Base-by-base conservation (phyloP, 2,888 invertebrate species). In the Temnothorax unifasciatus region DNA sequence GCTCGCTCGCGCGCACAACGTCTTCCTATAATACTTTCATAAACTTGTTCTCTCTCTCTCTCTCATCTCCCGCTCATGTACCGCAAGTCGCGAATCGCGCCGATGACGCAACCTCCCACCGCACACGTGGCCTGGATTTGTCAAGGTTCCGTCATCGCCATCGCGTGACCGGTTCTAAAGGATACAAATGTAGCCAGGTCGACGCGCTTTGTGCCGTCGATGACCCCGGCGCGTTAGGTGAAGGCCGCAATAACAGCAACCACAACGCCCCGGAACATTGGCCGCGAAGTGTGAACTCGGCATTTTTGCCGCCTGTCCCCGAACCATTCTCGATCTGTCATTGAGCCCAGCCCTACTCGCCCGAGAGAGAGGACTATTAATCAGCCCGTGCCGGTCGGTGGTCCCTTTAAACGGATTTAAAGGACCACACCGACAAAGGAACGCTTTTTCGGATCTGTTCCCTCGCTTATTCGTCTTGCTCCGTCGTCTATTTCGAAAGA, bases 321-420 rank as follows among this genome's bases (percentile, higher is more conserved):
- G 88, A 86, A 90, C 91, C 91, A 92, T 92, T 93, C 91, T 91
- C 92, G 92, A 93, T 94, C 94, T 93, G 93, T 94, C 94, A 92
- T 93, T 93, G 91, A 90, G 91, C 87, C 85, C 89, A 88, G 88
- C 88, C 89, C 84, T 88, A 85, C 83, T 77, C 84, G 82, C 90
- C 75, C 75, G 38, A 54, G 82, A 85, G 82, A 85, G 85, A 89
- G 87, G 91, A 92, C 93, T 93, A 93, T 94, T 92, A 93, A 93
- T 94, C 94, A 93, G 93, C 84, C 89, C 82, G 81, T 89, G 90
- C 87, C 92, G 89, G 91, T 93, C 92, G 93, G 92, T 92, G 93
- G 93, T 93, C 93, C 91, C 92, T 94, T 94, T 92, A 92, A 93
- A 92, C 92, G 89, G 90, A 92, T 92, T 92, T 92, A 91, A 93